A percentile compares a stretch with the other conserved stretches of the same genome.
Conservation (phyloP, 2,797 vertebrate genomes). For the Vireo griseus region DNA sequence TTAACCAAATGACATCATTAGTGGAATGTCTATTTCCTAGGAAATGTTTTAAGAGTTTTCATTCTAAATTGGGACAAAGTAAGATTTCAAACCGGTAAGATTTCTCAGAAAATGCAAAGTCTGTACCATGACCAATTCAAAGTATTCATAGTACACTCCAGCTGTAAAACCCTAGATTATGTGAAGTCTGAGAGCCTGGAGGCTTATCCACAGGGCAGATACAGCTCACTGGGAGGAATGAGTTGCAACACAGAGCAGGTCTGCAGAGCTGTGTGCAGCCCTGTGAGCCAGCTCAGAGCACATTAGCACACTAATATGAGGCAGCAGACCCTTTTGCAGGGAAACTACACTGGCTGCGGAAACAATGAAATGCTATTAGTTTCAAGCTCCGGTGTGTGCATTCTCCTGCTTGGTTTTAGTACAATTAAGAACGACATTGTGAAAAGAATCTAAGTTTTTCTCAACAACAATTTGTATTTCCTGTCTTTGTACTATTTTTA, state of each 20-base stretch:
- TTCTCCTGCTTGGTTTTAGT: background rate
- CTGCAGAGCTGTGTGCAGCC: background rate
- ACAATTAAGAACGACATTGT: background rate
- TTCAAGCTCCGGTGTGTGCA: background rate
- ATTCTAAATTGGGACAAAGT: background rate
- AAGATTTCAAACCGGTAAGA: background rate
- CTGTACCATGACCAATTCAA: background rate
- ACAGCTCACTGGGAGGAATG: background rate
- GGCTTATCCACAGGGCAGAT: background rate
- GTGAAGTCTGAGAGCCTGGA: background rate
- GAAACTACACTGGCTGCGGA: background rate
- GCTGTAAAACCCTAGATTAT: background rate
- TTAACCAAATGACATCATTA: background rate
- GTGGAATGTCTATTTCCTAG: background rate
- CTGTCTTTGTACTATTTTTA: background rate
- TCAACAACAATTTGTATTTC: background rate
- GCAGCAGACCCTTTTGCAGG: background rate
- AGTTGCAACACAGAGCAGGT: background rate
- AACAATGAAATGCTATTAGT: background rate
- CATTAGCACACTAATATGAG: background rate
- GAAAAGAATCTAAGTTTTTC: background rate
- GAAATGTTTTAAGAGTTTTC: background rate
- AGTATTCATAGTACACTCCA: background rate
- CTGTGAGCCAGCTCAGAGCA: background rate
- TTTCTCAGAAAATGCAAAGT: background rate